A percentile compares a stretch with the other conserved stretches of the same genome.
Conservation (phyloP, 2,888 invertebrate species). For the Elysia crispata region DNA sequence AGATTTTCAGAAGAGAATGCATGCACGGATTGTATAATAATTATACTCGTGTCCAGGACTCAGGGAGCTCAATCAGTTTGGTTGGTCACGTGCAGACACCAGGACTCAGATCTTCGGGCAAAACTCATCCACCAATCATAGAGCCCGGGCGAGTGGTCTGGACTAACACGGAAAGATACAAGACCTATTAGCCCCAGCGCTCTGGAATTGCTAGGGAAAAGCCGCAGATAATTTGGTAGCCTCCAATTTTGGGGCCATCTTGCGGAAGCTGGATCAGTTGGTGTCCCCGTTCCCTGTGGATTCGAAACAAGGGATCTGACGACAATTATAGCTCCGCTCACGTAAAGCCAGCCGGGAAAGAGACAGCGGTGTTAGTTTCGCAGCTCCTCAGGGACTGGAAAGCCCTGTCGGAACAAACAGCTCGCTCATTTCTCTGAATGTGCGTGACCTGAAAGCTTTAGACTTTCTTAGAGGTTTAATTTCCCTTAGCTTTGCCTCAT, state of each 20-base stretch:
- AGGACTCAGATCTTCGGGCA: too few species aligned
- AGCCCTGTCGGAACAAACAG: conserved; percentile 35
- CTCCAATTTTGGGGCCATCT: conserved; percentile 44
- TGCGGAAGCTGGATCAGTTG: conserved; percentile 48
- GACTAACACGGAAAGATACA: conserved; percentile 25
- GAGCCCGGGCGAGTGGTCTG: conserved; percentile 36
- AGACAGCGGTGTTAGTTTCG: conserved; percentile 50
- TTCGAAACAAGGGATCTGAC: conserved; percentile 47
- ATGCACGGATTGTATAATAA: too few species aligned
- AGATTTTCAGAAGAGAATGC: too few species aligned
- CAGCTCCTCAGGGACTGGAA: conserved; percentile 45
- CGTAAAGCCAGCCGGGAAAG: conserved; percentile 44
- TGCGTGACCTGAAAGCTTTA: conserved; percentile 46
- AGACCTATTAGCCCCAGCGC: conserved; percentile 43
- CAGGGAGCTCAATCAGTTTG: conserved; percentile 27
- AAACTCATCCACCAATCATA: conserved; percentile 27
- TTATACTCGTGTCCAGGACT: conserved; percentile 31
- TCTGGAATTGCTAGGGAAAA: conserved; percentile 38
- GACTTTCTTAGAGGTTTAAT: conserved; percentile 35
- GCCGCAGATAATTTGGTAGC: conserved; percentile 46
- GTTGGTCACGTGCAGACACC: conserved; percentile 17
- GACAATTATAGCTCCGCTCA: conserved; percentile 50
- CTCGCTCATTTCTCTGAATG: conserved; percentile 31
- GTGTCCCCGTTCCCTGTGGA: conserved; percentile 44
- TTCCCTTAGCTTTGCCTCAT: conserved; percentile 39